phyloP scores from a whole-genome alignment of 1,140 invertebrate genomes.

The Macrosteles quadrilineatus region DNA sequence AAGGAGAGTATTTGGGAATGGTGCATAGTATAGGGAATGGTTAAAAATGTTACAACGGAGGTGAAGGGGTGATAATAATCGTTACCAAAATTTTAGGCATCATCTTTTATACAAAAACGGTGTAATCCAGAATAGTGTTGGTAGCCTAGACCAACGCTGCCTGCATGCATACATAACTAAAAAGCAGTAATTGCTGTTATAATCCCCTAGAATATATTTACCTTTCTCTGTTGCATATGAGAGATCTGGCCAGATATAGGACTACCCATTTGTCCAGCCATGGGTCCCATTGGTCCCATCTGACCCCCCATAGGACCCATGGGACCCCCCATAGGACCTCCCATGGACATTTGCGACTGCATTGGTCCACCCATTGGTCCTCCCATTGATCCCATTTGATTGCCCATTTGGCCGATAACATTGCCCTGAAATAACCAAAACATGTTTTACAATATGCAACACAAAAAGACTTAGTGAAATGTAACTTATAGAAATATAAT shows the following conservation, averaged over 20 bases:
- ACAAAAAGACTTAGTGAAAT: background rate
- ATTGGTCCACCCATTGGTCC: conserved; percentile 42
- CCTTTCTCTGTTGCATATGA: conserved; percentile 48
- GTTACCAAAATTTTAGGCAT: too few species aligned
- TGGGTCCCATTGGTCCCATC: conserved; percentile 38
- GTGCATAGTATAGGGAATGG: too few species aligned
- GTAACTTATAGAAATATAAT: background rate
- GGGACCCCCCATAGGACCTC: conserved; percentile 40
- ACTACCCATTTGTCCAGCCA: conserved; percentile 51
- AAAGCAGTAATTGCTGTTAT: too few species aligned
- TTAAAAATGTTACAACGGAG: too few species aligned
- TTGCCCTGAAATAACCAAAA: conserved; percentile 27
- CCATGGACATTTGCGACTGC: conserved; percentile 35
- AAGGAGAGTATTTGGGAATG: too few species aligned
- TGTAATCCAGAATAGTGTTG: too few species aligned
- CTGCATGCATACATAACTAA: too few species aligned
- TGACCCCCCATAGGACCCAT: conserved; percentile 47
- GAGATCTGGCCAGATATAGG: conserved; percentile 48
- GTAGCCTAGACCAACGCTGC: too few species aligned
- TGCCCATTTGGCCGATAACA: conserved; percentile 54
- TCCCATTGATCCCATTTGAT: conserved; percentile 33
- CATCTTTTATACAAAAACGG: too few species aligned
- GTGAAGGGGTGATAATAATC: too few species aligned
- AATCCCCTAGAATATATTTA: too few species aligned
- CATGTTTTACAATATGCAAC: background rate